These are phyloP conservation scores for Sussaba pulchella DNA, from an alignment of 2,888 invertebrate genomes.

Conservation along the genomic window DNA sequence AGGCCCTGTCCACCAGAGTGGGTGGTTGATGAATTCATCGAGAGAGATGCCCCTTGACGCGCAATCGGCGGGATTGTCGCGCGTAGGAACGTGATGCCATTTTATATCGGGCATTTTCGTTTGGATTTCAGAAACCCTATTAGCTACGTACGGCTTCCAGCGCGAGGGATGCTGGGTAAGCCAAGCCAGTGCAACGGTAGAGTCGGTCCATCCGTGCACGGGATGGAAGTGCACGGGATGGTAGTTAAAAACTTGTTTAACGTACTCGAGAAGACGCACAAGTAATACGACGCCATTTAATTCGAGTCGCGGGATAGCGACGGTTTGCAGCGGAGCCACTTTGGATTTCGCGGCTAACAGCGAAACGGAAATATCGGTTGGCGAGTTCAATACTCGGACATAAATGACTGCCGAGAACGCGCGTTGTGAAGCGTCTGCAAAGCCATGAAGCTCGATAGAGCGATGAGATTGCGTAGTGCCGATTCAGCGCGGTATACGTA, in stretches of 20 bases:
- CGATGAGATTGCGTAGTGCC: slow-evolving; percentile 2
- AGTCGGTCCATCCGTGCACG: slow-evolving; percentile 66
- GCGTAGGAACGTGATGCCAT: slow-evolving; percentile 74
- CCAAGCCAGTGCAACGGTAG: slow-evolving; percentile 70
- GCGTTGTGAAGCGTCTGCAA: slow-evolving; percentile 54
- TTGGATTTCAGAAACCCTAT: slow-evolving; percentile 75
- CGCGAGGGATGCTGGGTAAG: slow-evolving; percentile 65
- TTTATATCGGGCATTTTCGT: slow-evolving; percentile 60
- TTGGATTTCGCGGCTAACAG: slow-evolving; percentile 20
- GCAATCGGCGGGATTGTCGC: slow-evolving; percentile 76
- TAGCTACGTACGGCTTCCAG: slow-evolving; percentile 62
- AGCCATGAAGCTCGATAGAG: neutral
- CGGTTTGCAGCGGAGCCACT: slow-evolving; percentile 19
- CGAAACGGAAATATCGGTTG: neutral
- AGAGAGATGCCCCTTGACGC: slow-evolving; percentile 73
- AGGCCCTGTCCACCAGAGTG: slow-evolving; percentile 69
- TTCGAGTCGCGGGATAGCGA: slow-evolving; percentile 34
- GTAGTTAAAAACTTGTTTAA: neutral
- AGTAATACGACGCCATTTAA: slow-evolving; percentile 9
- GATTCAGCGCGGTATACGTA: slow-evolving; percentile 58
- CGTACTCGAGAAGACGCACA: slow-evolving; percentile 13
- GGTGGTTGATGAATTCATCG: slow-evolving; percentile 57
- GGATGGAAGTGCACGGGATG: neutral
- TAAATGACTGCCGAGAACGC: slow-evolving; percentile 55
- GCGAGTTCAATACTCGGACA: slow-evolving; percentile 2